A percentile compares a stretch with the other conserved stretches of the same genome.
phyloP scores from a whole-genome alignment of 35 echinoderm and acorn worm species.

The Acanthaster planci region DNA sequence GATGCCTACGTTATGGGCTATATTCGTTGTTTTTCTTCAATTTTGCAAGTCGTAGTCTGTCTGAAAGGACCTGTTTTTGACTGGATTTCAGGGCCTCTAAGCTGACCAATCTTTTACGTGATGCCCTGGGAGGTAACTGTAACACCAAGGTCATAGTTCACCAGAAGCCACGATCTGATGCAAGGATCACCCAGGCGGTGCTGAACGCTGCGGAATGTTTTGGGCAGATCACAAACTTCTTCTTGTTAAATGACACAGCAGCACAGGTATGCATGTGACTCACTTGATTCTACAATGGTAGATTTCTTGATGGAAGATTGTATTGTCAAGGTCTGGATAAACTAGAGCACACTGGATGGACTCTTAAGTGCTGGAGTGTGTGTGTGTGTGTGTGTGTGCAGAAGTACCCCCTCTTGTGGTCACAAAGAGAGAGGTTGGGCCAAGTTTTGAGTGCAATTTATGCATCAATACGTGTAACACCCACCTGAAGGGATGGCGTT shows the following conservation, averaged over 20 bases:
- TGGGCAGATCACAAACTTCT: conserved; percentile 59
- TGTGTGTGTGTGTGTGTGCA: too few species aligned
- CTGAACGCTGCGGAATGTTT: conserved; percentile 55
- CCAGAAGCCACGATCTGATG: conserved; percentile 49
- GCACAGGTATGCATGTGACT: conserved; percentile 58
- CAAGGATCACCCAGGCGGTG: conserved; percentile 29
- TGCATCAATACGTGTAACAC: too few species aligned
- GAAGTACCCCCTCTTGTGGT: too few species aligned
- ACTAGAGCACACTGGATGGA: too few species aligned
- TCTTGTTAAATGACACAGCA: conserved; percentile 70
- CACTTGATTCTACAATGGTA: too few species aligned
- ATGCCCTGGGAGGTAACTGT: conserved; percentile 81
- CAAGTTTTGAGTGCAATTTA: too few species aligned
- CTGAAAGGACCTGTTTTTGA: too few species aligned
- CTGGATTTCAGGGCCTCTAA: conserved; percentile 70
- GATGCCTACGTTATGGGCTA: not conserved
- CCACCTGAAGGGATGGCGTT: too few species aligned
- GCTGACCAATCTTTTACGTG: conserved; percentile 60
- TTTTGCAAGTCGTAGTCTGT: not conserved
- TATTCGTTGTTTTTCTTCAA: not conserved
- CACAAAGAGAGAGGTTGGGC: too few species aligned
- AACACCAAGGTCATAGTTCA: conserved; percentile 90
- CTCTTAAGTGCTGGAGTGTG: too few species aligned
- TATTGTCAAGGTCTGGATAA: too few species aligned
- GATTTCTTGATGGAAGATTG: too few species aligned